phyloP scores from a whole-genome alignment of 2,113 vertebrate species.

The Galbula dea region DNA sequence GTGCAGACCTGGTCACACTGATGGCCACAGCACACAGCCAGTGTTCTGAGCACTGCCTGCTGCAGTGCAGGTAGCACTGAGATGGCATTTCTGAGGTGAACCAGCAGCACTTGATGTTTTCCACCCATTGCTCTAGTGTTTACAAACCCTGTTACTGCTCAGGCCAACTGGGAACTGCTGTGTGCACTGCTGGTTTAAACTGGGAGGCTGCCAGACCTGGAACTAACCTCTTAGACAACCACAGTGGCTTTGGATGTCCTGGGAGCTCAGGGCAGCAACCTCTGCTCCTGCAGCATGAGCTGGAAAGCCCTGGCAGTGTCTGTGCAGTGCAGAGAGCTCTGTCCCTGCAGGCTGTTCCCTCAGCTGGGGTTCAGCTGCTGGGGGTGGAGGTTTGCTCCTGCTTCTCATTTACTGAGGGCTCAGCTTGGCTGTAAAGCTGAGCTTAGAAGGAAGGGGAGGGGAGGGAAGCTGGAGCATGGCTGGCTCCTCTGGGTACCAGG shows the following conservation, averaged over 20 bases:
- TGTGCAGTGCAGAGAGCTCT: not conserved
- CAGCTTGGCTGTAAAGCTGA: not conserved
- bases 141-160: not conserved
- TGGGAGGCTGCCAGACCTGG: not conserved
- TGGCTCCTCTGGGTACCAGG: not conserved
- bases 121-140: not conserved
- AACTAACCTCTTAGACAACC: not conserved
- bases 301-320: not conserved
- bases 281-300: not conserved
- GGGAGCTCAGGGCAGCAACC: not conserved
- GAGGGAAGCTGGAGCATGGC: not conserved
- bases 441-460: not conserved
- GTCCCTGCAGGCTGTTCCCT: not conserved
- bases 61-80: too few species aligned
- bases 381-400: not conserved
- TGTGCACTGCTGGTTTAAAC: not conserved
- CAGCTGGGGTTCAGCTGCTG: not conserved
- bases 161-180: not conserved
- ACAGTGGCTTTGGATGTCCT: not conserved
- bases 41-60: not conserved
- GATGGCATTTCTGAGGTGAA: not conserved
- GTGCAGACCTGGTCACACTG: not conserved
- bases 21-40: too few species aligned
- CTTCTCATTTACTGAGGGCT: not conserved
- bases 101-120: not conserved